phyloP scores from a whole-genome alignment of 2,113 vertebrate genomes.

The Hippocampus abdominalis region DNA sequence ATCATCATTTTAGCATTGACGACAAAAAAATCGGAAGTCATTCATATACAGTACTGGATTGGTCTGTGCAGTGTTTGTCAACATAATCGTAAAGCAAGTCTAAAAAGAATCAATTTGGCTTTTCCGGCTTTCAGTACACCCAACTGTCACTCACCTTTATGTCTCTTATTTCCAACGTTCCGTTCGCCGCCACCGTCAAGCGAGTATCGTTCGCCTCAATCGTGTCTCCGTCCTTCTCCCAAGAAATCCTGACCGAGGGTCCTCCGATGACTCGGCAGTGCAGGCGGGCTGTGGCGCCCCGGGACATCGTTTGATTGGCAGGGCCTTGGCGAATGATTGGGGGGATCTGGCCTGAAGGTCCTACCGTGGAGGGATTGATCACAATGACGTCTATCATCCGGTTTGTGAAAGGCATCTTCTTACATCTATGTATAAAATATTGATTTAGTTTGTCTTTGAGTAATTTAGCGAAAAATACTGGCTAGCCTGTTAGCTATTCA shows the following conservation, averaged over 20 bases:
- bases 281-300: conserved; percentile 70
- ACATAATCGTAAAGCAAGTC: no score
- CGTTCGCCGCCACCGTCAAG: conserved; percentile 81
- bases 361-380: conserved; percentile 51
- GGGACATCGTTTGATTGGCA: conserved; percentile 78
- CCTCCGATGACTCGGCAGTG: conserved; percentile 78
- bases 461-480: no score
- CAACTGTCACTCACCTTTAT: conserved; percentile 72
- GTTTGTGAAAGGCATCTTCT: background rate
- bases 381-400: no score
- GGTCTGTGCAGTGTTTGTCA: no score
- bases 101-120: no score
- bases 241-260: conserved; percentile 74
- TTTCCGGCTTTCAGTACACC: background rate
- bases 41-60: no score
- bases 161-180: conserved; percentile 80
- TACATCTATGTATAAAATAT: background rate
- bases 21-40: no score
- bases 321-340: conserved; percentile 81
- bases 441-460: background rate
- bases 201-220: conserved; percentile 73
- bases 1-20: no score
- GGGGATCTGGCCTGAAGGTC: conserved; percentile 68
- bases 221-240: conserved; percentile 84
- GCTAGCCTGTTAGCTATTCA: no score